phyloP scores from a whole-genome alignment of 2,888 invertebrate species.

The Cheilosia urbana region DNA sequence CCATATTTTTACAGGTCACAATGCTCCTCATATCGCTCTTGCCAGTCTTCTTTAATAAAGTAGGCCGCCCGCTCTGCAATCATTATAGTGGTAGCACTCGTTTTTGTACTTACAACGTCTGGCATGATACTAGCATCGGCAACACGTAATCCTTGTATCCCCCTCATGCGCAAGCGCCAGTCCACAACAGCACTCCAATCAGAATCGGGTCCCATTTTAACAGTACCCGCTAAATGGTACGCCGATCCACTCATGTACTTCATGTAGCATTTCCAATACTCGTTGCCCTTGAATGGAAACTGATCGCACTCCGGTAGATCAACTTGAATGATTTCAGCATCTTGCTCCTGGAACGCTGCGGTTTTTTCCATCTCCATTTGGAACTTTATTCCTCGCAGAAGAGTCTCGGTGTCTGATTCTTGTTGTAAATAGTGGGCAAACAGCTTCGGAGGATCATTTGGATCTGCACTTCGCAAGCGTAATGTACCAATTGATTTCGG shows the following conservation, averaged over 20 bases:
- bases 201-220: constrained; percentile 87
- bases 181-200: constrained; percentile 88
- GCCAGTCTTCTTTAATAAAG: constrained; percentile 78
- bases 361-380: constrained; percentile 82
- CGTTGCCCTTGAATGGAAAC: constrained; percentile 77
- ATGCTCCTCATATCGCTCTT: not conserved
- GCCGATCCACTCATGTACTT: constrained; percentile 87
- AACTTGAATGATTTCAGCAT: constrained; percentile 79
- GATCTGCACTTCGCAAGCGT: constrained; percentile 84
- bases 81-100: constrained; percentile 94
- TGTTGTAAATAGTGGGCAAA: constrained; percentile 85
- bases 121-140: constrained; percentile 92
- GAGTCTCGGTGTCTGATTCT: constrained; percentile 82
- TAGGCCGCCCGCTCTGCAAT: constrained; percentile 93
- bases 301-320: constrained; percentile 78
- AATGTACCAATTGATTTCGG: constrained; percentile 84
- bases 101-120: constrained; percentile 89
- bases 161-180: constrained; percentile 87
- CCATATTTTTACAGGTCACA: not conserved
- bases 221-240: constrained; percentile 89
- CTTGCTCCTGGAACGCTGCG: constrained; percentile 81
- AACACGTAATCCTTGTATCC: constrained; percentile 87
- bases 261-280: constrained; percentile 88
- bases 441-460: constrained; percentile 85
- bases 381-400: constrained; percentile 81